These are phyloP conservation scores for Aphodius sticticus DNA, from an alignment of 2,888 invertebrate genomes.

Conservation along the genomic window DNA sequence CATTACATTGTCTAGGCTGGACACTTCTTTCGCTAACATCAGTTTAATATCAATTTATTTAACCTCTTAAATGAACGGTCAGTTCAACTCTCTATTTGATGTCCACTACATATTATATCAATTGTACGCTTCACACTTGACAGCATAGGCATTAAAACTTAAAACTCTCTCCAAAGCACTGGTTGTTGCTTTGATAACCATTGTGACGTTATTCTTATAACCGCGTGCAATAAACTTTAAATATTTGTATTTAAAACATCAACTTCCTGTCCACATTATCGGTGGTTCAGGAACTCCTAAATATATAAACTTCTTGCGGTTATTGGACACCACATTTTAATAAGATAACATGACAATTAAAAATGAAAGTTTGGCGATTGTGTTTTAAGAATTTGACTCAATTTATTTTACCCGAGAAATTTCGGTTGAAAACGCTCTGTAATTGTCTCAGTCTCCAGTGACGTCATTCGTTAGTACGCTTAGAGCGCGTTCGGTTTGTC, in stretches of 20 bases:
- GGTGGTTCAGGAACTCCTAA: neutral
- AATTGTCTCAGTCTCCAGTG: no score
- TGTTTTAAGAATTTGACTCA: no score
- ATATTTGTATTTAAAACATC: neutral
- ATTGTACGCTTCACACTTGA: neutral
- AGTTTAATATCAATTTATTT: neutral
- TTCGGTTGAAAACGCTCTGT: no score
- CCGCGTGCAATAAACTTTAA: neutral
- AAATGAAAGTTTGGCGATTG: no score
- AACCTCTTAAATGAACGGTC: neutral
- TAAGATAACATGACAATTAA: no score
- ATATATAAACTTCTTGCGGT: neutral
- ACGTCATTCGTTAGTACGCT: no score
- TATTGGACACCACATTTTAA: no score
- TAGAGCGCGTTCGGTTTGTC: no score
- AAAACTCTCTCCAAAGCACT: neutral
- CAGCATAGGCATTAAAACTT: no score
- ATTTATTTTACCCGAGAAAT: no score
- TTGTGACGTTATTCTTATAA: neutral
- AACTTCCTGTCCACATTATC: neutral
- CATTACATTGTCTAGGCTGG: neutral
- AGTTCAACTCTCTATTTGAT: conserved; percentile 4
- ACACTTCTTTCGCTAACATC: neutral
- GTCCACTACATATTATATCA: neutral
- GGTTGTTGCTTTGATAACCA: neutral